Evolutionary conservation across 2,113 vertebrate species (phyloP), one percentile per base, ranked within the genome.

Genomic region (Bothrops jararaca): DNA sequence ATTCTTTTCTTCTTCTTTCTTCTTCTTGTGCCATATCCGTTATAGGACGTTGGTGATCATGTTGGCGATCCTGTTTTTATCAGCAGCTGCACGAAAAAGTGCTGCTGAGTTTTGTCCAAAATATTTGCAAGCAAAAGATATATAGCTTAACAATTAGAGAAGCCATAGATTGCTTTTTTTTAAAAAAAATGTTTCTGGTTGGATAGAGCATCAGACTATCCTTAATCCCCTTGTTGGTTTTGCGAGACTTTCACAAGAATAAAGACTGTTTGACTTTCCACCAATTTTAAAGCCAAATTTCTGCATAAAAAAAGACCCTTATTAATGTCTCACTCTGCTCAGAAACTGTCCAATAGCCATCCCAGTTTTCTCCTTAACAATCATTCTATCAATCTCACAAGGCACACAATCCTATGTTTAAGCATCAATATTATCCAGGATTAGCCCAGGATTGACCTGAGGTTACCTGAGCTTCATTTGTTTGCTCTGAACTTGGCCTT

Each of bases 391-490:
- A 80, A 9, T 80, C 18, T 80, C 74, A 80, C 74, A 39, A 39
- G 74, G 74, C 74, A 42, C 74, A 80, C 22, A 80, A 80, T 22
- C 74, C 18, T 80, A 80, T 80, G 34, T 9, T 80, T 80, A 80
- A 80, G 74, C 18, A 42, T 39, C 34, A 7, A 42, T 34, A 80
- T 80, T 80, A 80, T 80, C 74, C 74, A 80, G 74, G 74, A 22
- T 42, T 80, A 80, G 18, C 74, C 34, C 34, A 9, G 74, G 34
- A 10, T 80, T 80, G 34, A 80, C 74, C 74, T 80, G 34, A 22
- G 34, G 1, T 10, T 26, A 0, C 0, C 0, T 0, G 0, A 9
- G 20, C 1, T 22, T 0, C 11, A 85, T 57, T 4, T 88, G n/a
- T 74, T 26, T 69, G 34, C 9, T 58, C 18, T 64, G 60, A 96